Evolutionary conservation across 1,140 invertebrate species (phyloP).

Genomic region (Lepeophtheirus salmonis): DNA sequence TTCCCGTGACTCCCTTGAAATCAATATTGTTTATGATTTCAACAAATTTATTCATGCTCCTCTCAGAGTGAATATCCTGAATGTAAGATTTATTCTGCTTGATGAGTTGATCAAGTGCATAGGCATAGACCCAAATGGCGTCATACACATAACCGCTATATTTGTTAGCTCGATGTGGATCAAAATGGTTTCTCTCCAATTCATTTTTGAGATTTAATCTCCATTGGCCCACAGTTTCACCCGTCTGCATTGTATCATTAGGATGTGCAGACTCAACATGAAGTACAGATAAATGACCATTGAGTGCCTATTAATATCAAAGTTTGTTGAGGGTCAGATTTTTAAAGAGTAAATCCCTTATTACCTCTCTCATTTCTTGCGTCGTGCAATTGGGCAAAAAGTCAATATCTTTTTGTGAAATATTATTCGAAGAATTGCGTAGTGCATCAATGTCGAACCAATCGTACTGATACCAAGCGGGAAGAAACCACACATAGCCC

Average conservation of each 20-base stretch:
- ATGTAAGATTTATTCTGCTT: constrained; percentile 36
- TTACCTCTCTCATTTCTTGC: constrained; percentile 38
- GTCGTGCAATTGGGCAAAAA: constrained; percentile 34
- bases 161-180: constrained; percentile 22
- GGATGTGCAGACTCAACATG: constrained; percentile 45
- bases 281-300: constrained; percentile 50
- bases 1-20: constrained; percentile 52
- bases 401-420: not conserved
- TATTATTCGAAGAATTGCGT: constrained; percentile 19
- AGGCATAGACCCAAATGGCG: constrained; percentile 61
- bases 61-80: constrained; percentile 36
- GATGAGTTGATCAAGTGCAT: constrained; percentile 43
- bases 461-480: constrained; percentile 40
- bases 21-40: constrained; percentile 35
- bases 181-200: not conserved
- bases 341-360: no score
- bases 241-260: constrained; percentile 41
- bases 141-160: constrained; percentile 62
- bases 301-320: constrained; percentile 40
- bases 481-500: constrained; percentile 65
- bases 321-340: no score
- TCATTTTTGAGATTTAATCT: constrained; percentile 17
- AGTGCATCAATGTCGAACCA: constrained; percentile 40
- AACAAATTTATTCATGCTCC: constrained; percentile 33
- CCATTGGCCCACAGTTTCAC: constrained; percentile 28